Evolutionary conservation across 2,888 invertebrate species (phyloP), one percentile per base, ranked within the genome.

Genomic region (Cremastobaeus sp.): DNA sequence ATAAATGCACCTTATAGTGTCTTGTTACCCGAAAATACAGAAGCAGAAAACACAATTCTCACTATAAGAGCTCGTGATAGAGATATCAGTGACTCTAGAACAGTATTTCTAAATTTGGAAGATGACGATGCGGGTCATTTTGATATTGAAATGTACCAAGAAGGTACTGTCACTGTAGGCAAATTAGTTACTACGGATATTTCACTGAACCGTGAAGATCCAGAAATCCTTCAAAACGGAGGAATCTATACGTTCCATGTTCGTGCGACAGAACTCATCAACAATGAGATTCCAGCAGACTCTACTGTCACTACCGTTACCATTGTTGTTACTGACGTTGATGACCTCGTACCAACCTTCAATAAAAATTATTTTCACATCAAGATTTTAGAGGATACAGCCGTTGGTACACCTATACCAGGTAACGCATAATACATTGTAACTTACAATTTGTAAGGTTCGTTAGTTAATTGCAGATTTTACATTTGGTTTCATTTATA

Each of bases 1-100:
- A 85, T 93, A 0, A 94, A 94, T 83, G 93, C 94, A 0, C 95
- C 95, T 0, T 96, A 94, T 82, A 94, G 94, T 2, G 92, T 93
- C 0, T 92, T 92, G 0, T 90, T 96, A 0, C 89, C 92, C 2
- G 96, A 96, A 86, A 94, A 94, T 80, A 93, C 93, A 0, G 88
- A 90, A 0, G 89, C 91, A 12, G 80, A 81, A 18, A 80, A 86
- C 28, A 84, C 91, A 43, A 91, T 95, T 57, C 88, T 95, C 82
- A 92, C 92, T 12, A 92, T 96, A 0, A 89, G 91, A 77, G 95
- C 95, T 0, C 90, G 92, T 69, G 96, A 96, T 82, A 96, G 95
- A 0, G 96, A 96, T 84, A 91, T 92, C 2, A 95, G 95, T 0
- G 92, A 92, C 78, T 92, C 93, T 0, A 88, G 94, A 39, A 90